Conservation (phyloP, 2,888 invertebrate species). For the Carterocephalus palaemon region DNA sequence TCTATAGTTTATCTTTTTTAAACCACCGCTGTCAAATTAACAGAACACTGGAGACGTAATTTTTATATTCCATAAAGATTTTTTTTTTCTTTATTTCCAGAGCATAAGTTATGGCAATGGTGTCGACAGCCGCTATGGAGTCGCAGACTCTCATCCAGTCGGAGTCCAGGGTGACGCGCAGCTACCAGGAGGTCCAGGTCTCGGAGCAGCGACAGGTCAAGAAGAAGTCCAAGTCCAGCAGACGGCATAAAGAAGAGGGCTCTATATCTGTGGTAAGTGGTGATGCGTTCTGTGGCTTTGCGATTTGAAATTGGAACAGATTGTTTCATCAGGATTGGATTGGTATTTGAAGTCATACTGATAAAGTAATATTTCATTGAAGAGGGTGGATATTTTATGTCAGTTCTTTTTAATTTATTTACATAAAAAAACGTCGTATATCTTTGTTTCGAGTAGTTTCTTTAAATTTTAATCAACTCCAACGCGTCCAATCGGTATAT, state of each 20-base stretch:
- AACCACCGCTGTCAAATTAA: too few relatives aligned
- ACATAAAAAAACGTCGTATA: too few relatives aligned
- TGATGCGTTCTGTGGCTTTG: not conserved
- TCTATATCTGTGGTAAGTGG: slow-evolving; percentile 75
- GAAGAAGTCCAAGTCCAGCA: slow-evolving; percentile 70
- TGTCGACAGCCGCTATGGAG: slow-evolving; percentile 63
- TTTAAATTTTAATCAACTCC: too few relatives aligned
- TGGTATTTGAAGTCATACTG: too few relatives aligned
- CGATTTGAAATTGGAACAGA: not conserved
- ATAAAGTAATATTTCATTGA: too few relatives aligned
- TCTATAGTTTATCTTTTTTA: too few relatives aligned
- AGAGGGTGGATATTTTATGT: too few relatives aligned
- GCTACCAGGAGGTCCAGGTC: slow-evolving; percentile 61
- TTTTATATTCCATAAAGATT: not conserved
- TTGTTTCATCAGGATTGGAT: not conserved
- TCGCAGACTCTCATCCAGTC: slow-evolving; percentile 62
- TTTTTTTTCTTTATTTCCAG: slow-evolving; percentile 34
- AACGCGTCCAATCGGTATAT: too few relatives aligned
- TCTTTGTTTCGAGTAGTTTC: too few relatives aligned
- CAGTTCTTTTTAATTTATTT: too few relatives aligned
- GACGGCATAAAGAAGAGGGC: slow-evolving; percentile 75
- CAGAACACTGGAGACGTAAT: too few relatives aligned
- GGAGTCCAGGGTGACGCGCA: slow-evolving; percentile 62
- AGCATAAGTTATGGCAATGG: slow-evolving; percentile 56
- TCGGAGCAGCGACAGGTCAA: slow-evolving; percentile 59